These are phyloP conservation scores for Atractosteus spatula DNA, from an alignment of 2,113 vertebrate genomes.

Conservation along the genomic window DNA sequence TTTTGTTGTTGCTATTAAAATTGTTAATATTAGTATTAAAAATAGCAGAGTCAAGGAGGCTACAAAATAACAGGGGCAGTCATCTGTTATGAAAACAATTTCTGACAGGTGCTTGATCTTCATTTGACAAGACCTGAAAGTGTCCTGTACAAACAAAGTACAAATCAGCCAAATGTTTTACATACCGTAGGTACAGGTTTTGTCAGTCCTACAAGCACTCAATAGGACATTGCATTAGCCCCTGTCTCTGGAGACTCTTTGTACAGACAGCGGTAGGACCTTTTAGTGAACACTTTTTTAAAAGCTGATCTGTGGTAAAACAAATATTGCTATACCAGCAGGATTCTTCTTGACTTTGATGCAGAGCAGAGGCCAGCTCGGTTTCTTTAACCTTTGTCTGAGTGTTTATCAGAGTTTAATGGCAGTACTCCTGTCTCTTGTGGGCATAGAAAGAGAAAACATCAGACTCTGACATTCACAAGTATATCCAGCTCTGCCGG, in stretches of 20 bases:
- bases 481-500: neutral
- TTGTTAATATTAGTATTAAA: no score
- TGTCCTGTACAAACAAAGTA: neutral
- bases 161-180: neutral
- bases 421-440: neutral
- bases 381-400: neutral
- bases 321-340: neutral
- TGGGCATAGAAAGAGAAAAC: neutral
- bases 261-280: neutral
- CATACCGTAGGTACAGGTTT: neutral
- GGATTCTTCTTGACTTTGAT: neutral
- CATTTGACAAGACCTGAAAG: no score
- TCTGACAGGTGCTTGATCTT: no score
- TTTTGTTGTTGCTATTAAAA: no score
- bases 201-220: neutral
- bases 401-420: neutral
- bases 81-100: no score
- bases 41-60: no score
- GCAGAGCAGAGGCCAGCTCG: neutral
- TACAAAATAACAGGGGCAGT: no score
- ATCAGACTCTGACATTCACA: neutral
- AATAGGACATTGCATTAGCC: neutral
- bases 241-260: neutral
- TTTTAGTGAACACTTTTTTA: constrained; percentile 1
- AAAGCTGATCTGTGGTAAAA: neutral